Conservation (phyloP, 2,797 vertebrate species). For the Hippoglossus hippoglossus region DNA sequence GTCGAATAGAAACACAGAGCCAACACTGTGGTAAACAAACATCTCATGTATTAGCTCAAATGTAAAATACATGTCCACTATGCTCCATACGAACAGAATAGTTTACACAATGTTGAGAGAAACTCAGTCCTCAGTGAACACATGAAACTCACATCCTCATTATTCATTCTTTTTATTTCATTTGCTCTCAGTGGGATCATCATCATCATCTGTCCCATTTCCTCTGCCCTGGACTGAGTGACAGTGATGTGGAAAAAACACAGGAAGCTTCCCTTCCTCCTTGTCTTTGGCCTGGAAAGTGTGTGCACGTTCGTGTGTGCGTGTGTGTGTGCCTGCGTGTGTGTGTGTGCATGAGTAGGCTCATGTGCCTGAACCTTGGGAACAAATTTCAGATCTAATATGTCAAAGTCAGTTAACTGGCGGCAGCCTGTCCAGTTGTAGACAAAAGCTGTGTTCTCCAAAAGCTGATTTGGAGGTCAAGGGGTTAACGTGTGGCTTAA, state of each 20-base stretch:
- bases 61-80: constrained; percentile 1
- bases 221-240: constrained; percentile 54
- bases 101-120: no score
- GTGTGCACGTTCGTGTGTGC: constrained; percentile 18
- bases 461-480: no score
- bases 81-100: background rate
- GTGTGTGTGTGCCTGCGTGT: background rate
- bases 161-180: constrained; percentile 65
- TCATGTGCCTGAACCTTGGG: no score
- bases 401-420: no score
- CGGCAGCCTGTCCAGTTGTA: no score
- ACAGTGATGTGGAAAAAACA: constrained; percentile 62
- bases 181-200: constrained; percentile 57
- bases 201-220: constrained; percentile 57
- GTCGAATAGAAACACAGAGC: constrained; percentile 20
- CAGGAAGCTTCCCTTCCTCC: constrained; percentile 57
- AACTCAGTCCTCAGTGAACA: constrained; percentile 18
- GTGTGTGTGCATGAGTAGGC: no score
- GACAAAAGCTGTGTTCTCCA: background rate
- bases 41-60: constrained; percentile 12
- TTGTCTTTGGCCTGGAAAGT: constrained; percentile 32
- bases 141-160: constrained; percentile 42
- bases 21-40: constrained; percentile 27
- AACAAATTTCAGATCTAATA: no score
- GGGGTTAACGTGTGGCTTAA: no score